These are phyloP conservation scores for Phenganax subtilis DNA, from an alignment of 92 coral and sea anemone species.

Conservation along the genomic window DNA sequence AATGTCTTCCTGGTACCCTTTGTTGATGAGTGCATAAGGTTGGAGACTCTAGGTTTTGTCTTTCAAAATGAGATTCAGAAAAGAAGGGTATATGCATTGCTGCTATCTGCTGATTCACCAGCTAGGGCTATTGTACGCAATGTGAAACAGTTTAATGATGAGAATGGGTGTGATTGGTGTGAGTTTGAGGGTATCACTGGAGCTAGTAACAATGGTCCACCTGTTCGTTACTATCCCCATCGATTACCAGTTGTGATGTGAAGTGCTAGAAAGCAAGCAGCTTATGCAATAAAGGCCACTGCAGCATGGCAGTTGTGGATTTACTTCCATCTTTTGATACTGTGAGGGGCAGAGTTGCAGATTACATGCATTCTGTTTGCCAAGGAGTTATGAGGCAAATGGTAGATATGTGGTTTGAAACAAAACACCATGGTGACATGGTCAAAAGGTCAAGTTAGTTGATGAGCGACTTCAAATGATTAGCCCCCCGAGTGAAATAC, in stretches of 20 bases:
- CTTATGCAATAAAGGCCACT: conserved; percentile 4
- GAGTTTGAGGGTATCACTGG: conserved; percentile 9
- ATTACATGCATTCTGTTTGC: conserved; percentile 29
- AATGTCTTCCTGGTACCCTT: neutral
- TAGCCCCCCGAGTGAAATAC: conserved; percentile 10
- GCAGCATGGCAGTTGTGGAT: conserved; percentile 12
- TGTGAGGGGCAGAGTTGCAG: conserved; percentile 12
- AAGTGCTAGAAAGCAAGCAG: conserved; percentile 21
- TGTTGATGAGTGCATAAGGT: neutral
- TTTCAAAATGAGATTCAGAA: conserved; percentile 1
- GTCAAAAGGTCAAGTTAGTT: conserved; percentile 1
- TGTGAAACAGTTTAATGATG: conserved; percentile 20
- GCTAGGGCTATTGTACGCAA: conserved; percentile 14
- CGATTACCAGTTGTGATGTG: conserved; percentile 29
- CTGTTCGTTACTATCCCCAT: conserved; percentile 23
- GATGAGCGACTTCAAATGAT: conserved; percentile 11
- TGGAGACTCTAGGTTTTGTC: neutral
- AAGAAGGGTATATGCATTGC: neutral
- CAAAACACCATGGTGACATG: neutral
- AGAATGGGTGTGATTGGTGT: conserved; percentile 35
- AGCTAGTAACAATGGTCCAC: conserved; percentile 16
- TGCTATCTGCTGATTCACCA: conserved; percentile 28
- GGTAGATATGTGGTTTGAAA: conserved; percentile 20
- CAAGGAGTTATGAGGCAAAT: conserved; percentile 16
- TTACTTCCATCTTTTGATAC: conserved; percentile 11